Conservation (phyloP, 1,140 invertebrate species). For the Diachasmimorpha longicaudata region DNA sequence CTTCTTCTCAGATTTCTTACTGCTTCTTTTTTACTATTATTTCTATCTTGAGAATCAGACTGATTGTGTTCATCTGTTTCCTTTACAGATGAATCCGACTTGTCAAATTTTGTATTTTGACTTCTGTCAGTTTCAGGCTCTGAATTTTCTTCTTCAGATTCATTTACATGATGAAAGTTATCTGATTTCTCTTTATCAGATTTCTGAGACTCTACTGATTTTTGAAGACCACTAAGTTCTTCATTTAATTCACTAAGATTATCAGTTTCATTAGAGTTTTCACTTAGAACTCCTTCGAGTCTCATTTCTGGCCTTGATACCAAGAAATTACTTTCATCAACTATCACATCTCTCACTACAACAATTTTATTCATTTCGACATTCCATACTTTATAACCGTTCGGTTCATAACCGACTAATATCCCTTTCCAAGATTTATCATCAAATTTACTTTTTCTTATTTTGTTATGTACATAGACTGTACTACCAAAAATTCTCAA, state of each 20-base stretch:
- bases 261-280: conserved; percentile 9
- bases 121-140: background rate
- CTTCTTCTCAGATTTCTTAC: conserved; percentile 14
- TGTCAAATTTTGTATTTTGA: background rate
- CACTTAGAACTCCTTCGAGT: background rate
- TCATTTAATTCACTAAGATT: background rate
- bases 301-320: conserved; percentile 36
- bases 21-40: background rate
- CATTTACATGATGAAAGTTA: background rate
- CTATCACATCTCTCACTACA: conserved; percentile 51
- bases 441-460: conserved; percentile 52
- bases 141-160: background rate
- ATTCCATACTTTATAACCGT: conserved; percentile 56
- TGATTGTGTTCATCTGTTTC: background rate
- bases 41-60: background rate
- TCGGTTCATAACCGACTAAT: conserved; percentile 55
- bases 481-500: conserved; percentile 61
- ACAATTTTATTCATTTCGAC: conserved; percentile 44
- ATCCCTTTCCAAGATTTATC: conserved; percentile 53
- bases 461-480: conserved; percentile 55
- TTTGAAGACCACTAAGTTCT: conserved; percentile 22
- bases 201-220: background rate
- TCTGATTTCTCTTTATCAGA: background rate
- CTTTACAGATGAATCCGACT: background rate
- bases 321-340: conserved; percentile 53